Evolutionary conservation across 2,888 invertebrate species (phyloP), one percentile per base, ranked within the genome.

Genomic region (Tholera decimalis): DNA sequence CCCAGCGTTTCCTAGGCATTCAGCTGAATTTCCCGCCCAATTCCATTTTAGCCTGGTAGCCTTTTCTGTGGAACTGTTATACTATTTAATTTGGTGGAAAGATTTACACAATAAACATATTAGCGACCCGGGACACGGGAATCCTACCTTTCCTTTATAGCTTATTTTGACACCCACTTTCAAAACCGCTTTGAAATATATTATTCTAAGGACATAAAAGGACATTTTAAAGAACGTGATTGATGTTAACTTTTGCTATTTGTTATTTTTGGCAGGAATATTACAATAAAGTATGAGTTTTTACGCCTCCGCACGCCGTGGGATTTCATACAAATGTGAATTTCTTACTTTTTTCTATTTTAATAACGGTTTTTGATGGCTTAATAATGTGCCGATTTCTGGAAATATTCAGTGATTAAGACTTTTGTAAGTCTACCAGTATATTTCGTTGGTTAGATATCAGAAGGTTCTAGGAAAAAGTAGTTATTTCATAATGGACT

Each of bases 211-310:
- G n/a, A 2, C 18, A 30, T 47, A 20, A 26, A 18, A 41, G 1
- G 20, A 46, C 39, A n/a, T 28, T 22, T 15, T n/a, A 30, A 35
- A 56, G 33, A 58, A 44, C 47, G 47, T 39, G 41, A 57, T 35
- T n/a, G 33, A 49, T 13, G 26, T n/a, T 15, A 20, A n/a, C 9
- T 61, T 55, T 72, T 2, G 13, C n/a, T 24, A 8, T 30, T 58
- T n/a, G 30, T 39, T 62, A 18, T 37, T 73, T 55, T 47, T 59
- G 15, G n/a, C 46, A 8, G 35, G 63, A 66, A 62, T 46, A 50
- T 54, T 37, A 59, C 22, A 61, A 56, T 43, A 51, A 26, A 22
- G 11, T 18, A 39, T 50, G 11, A 54, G 22, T 55, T 49, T 53
- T 44, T 11, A 55, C 46, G 50, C 50, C 70, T 37, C 46, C 51